Evolutionary conservation across 1,140 invertebrate genomes (phyloP), one percentile per base, ranked within the genome.

Genomic region (Drosophila orena): DNA sequence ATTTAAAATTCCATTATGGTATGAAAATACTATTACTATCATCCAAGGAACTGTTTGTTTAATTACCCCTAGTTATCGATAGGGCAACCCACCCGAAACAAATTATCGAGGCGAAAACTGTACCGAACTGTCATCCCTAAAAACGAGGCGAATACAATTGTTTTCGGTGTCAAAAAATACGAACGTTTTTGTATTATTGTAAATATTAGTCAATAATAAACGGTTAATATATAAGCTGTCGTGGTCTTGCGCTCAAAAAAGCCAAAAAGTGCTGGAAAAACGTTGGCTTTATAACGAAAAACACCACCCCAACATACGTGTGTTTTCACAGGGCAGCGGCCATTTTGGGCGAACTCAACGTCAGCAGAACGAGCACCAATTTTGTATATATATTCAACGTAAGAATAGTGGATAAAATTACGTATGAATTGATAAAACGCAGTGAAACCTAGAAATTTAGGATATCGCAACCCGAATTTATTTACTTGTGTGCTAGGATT

Each of bases 321-420:
- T 46, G 66, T 58, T 70, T 79, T 56, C 37, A 59, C 53, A 69
- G 47, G 20, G 42, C 42, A 74, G 84, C 84, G 80, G 84, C 84
- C 84, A 89, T 89, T 89, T 89, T 89, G 77, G 72, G 85, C 84
- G 61, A 84, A 89, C 47, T 40, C 49, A 89, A 89, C 84, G 84
- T 88, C 84, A 89, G 62, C 79, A 79, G 22, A 40, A 22, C 46
- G 24, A 54, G 46, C 49, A n/a, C 34, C 17, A 35, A 69, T 8
- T 54, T 55, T 56, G 42, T 57, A 49, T 37, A 70, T 73, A 40
- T 58, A 54, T 68, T 71, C 56, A 74, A 77, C 49, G 79, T 79
- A 77, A 77, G 66, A 14, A 52, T 12, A 35, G 49, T 52, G 27
- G 27, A 44, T 38, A 22, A 50, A 44, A 65, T 24, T 4, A 10